phyloP scores from a whole-genome alignment of 2,888 invertebrate species.

The Agonopterix arenella region DNA sequence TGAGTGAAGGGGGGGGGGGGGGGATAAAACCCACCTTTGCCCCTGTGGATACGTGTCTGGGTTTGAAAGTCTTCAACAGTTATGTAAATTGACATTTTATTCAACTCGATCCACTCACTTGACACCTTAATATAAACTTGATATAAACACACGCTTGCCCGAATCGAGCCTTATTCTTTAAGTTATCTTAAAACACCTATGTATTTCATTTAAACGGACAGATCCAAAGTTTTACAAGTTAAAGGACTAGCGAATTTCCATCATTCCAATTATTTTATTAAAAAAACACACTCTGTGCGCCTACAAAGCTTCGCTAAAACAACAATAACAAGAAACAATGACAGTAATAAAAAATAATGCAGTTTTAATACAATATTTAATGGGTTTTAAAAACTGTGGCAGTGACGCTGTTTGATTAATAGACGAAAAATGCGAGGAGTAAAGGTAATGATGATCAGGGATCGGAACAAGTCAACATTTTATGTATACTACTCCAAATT shows the following conservation, averaged over 20 bases:
- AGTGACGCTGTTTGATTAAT: conserved; percentile 10
- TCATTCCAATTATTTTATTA: conserved; percentile 9
- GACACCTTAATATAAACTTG: no score
- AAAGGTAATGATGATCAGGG: conserved; percentile 9
- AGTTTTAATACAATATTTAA: conserved; percentile 12
- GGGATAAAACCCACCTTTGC: no score
- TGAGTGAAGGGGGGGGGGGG: no score
- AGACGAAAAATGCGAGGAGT: conserved; percentile 15
- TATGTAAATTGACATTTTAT: no score
- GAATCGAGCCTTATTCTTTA: conserved; percentile 24
- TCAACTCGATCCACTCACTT: no score
- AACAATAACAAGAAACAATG: conserved; percentile 60
- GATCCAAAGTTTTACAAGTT: conserved; percentile 64
- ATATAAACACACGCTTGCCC: conserved; percentile 2
- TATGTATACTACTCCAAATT: no score
- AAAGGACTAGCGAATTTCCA: conserved; percentile 59
- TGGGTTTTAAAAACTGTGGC: conserved; percentile 11
- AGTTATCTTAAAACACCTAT: conserved; percentile 61
- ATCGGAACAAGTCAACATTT: no score
- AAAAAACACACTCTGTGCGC: conserved; percentile 35
- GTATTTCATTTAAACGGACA: conserved; percentile 53
- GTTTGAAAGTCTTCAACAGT: no score
- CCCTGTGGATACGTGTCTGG: no score
- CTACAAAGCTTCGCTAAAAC: conserved; percentile 58
- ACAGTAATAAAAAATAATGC: conserved; percentile 41